A percentile compares a stretch with the other conserved stretches of the same genome.
Conservation (phyloP, 2,888 invertebrate species). For the Ligdia adustata region DNA sequence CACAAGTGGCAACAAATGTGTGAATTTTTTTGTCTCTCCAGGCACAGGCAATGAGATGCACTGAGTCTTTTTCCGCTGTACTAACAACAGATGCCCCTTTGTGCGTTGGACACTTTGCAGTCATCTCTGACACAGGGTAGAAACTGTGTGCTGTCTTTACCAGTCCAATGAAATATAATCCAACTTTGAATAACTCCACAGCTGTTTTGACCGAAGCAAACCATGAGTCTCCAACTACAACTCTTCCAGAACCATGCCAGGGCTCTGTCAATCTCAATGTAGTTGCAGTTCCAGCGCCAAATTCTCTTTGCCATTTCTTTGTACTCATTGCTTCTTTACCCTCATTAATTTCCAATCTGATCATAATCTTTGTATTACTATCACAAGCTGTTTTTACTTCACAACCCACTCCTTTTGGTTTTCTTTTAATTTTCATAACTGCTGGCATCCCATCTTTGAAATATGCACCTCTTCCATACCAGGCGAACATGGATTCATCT, state of each 20-base stretch:
- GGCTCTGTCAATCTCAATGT: constrained; percentile 29
- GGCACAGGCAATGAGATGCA: constrained; percentile 1
- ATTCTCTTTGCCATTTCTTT: constrained; percentile 15
- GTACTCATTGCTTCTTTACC: constrained; percentile 9
- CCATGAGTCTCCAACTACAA: constrained; percentile 22
- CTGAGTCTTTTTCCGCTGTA: too few species aligned
- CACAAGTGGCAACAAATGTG: constrained; percentile 7
- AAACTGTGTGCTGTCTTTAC: too few species aligned
- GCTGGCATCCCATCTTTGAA: constrained; percentile 18
- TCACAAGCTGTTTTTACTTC: constrained; percentile 1
- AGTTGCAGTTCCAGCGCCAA: constrained; percentile 17
- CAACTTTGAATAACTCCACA: constrained; percentile 14
- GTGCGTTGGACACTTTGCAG: too few species aligned
- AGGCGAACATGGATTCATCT: constrained; percentile 17
- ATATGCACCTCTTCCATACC: constrained; percentile 15
- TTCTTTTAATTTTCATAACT: constrained; percentile 23
- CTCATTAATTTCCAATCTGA: constrained; percentile 10
- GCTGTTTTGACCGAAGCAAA: constrained; percentile 26
- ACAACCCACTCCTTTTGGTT: constrained; percentile 3
- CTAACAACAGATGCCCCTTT: too few species aligned
- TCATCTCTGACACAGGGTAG: too few species aligned
- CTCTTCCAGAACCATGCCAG: constrained; percentile 30
- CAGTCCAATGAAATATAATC: background rate
- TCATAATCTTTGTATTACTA: constrained; percentile 15
- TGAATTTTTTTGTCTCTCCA: constrained; percentile 8